phyloP scores from a whole-genome alignment of 2,113 vertebrate species.

The Isurus oxyrinchus region DNA sequence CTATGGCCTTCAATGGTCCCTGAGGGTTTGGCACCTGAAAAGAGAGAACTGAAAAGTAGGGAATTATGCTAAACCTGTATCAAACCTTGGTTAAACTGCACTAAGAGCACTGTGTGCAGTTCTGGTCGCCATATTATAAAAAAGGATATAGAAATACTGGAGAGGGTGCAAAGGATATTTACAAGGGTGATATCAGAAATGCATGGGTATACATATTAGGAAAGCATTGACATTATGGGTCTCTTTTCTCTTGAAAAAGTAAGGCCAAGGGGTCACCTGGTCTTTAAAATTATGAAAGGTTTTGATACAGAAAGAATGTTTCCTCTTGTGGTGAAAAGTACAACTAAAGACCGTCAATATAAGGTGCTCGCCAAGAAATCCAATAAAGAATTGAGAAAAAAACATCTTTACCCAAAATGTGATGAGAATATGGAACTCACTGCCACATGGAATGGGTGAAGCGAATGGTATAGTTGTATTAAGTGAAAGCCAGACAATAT shows the following conservation, averaged over 20 bases:
- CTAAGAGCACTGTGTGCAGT: not conserved
- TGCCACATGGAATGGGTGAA: not conserved
- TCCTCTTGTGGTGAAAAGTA: not conserved
- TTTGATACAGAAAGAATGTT: not conserved
- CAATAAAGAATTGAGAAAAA: not conserved
- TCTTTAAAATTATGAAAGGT: not conserved
- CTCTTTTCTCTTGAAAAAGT: no score
- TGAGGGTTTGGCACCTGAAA: no score
- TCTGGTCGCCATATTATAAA: not conserved
- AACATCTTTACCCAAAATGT: no score
- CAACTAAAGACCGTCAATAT: not conserved
- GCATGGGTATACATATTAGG: not conserved
- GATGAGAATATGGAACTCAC: no score
- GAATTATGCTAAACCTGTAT: no score
- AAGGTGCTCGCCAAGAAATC: not conserved
- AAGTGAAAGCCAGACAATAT: not conserved
- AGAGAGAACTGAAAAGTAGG: no score
- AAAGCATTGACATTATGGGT: not conserved
- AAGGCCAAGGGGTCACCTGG: no score
- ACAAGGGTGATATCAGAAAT: not conserved
- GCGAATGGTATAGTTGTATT: not conserved
- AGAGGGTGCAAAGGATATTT: not conserved
- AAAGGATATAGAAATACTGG: not conserved
- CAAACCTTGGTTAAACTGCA: not conserved
- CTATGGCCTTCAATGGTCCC: no score